phyloP scores from a whole-genome alignment of 2,888 invertebrate species.

The Phorcus lineatus region DNA sequence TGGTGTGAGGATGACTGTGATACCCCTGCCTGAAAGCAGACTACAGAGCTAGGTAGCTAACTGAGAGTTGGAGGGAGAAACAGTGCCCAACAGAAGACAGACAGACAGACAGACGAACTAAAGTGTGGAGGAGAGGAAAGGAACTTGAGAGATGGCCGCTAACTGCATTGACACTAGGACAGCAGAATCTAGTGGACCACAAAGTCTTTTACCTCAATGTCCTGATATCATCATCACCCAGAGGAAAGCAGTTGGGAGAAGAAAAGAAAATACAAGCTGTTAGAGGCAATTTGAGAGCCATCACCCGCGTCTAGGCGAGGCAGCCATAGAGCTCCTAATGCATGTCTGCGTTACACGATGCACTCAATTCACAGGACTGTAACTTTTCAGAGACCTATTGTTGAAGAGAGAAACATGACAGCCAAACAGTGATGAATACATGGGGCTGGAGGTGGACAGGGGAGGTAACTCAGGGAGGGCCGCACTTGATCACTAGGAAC shows the following conservation, averaged over 20 bases:
- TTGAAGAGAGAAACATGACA: not conserved
- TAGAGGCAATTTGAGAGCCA: constrained; percentile 33
- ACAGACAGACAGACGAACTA: constrained; percentile 27
- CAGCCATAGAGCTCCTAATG: not conserved
- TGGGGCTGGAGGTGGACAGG: no score
- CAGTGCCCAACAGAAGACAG: constrained; percentile 23
- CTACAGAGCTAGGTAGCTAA: not conserved
- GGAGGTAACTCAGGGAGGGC: no score
- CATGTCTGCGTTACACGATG: not conserved
- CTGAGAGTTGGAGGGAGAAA: not conserved
- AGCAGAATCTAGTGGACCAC: constrained; percentile 30
- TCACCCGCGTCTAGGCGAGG: not conserved
- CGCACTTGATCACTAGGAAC: no score
- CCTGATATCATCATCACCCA: constrained; percentile 57
- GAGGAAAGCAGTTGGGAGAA: constrained; percentile 56
- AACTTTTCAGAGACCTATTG: constrained; percentile 13
- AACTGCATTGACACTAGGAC: constrained; percentile 31
- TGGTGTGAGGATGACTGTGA: no score
- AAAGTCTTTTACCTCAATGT: constrained; percentile 62
- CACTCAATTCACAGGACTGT: not conserved
- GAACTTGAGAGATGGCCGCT: constrained; percentile 44
- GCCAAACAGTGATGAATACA: not conserved
- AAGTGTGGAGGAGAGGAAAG: constrained; percentile 29
- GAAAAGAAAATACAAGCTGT: constrained; percentile 59
- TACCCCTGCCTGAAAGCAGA: not conserved